Percentiles rank a stretch among this genome's conserved stretches.
Evolutionary conservation across 2,113 vertebrate species (phyloP).

Genomic region (Petroica traversi): DNA sequence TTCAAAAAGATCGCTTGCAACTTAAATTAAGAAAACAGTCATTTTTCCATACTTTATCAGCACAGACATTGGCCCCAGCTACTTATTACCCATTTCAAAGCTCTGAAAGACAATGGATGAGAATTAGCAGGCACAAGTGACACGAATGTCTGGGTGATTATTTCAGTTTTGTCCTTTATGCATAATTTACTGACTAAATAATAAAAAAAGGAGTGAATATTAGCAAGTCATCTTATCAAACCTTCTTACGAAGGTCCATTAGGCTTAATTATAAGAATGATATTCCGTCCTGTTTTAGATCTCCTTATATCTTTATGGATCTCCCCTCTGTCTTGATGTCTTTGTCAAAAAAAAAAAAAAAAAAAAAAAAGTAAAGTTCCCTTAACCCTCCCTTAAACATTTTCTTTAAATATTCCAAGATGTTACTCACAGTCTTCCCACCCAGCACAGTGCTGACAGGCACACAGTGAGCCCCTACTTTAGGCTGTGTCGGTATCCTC

Average conservation of each 20-base stretch:
- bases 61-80: background rate
- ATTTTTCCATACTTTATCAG: background rate
- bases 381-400: background rate
- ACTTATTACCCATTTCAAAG: background rate
- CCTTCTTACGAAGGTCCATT: background rate
- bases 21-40: background rate
- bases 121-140: background rate
- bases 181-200: slow-evolving; percentile 42
- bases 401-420: background rate
- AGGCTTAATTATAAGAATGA: slow-evolving; percentile 10
- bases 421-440: slow-evolving; percentile 47
- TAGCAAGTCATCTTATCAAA: slow-evolving; percentile 1
- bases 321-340: background rate
- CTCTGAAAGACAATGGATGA: background rate
- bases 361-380: background rate
- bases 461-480: background rate
- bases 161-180: slow-evolving; percentile 52
- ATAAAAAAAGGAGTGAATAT: background rate
- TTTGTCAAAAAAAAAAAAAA: background rate
- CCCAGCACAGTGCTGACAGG: background rate
- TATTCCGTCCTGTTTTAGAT: background rate
- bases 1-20: background rate
- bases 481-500: background rate
- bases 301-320: background rate
- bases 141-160: background rate